Percentiles rank a stretch among this genome's conserved stretches.
Conservation (phyloP, 2,797 vertebrate genomes). For the Ciconia nigra region DNA sequence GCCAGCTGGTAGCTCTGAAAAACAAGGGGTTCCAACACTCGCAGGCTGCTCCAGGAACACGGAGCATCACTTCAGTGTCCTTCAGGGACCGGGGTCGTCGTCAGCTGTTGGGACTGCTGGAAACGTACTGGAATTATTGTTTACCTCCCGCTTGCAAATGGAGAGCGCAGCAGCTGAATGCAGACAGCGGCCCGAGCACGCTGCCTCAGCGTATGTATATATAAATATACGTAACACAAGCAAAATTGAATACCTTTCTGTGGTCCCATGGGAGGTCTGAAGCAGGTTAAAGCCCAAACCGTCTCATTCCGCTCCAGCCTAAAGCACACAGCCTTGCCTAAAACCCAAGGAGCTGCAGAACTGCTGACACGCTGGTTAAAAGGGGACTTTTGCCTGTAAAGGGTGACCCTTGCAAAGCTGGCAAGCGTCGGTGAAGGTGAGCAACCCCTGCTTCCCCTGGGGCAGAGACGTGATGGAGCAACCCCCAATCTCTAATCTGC, state of each 20-base stretch:
- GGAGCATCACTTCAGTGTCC: not conserved
- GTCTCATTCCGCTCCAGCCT: not conserved
- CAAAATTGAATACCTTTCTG: fast-evolving
- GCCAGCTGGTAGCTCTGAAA: not conserved
- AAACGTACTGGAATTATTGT: not conserved
- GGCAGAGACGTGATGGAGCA: not conserved
- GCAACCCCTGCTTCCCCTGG: not conserved
- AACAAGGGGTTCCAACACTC: not conserved
- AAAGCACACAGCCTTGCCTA: not conserved
- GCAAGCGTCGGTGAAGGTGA: not conserved
- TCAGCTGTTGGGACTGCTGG: not conserved
- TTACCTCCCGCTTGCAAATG: not conserved
- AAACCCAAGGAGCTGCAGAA: not conserved
- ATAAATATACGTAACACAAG: not conserved
- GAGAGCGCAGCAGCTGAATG: not conserved
- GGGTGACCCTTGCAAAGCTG: not conserved
- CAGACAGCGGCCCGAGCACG: not conserved
- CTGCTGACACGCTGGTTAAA: not conserved
- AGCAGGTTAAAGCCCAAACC: not conserved
- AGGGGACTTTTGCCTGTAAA: not conserved
- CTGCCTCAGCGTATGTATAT: not conserved
- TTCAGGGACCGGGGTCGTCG: fast-evolving
- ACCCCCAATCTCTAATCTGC: not conserved
- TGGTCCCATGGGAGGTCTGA: not conserved
- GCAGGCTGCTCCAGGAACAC: not conserved